These are phyloP conservation scores for Calidris pugnax DNA, from an alignment of 2,113 vertebrate species.

Conservation along the genomic window DNA sequence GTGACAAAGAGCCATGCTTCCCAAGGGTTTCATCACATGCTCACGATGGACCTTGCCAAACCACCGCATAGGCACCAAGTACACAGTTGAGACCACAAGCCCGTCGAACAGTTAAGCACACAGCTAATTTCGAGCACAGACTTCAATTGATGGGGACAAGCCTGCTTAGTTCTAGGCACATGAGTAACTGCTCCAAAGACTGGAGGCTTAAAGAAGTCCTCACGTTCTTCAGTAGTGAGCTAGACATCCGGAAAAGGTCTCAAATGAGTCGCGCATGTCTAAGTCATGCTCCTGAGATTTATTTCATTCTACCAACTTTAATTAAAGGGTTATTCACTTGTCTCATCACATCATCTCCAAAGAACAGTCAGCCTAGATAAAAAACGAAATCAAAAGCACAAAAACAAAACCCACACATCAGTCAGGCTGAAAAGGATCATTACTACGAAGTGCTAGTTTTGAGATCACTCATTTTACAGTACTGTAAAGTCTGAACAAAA, in stretches of 20 bases:
- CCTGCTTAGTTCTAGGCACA: not conserved
- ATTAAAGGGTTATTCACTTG: not conserved
- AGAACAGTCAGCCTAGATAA: not conserved
- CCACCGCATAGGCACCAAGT: not conserved
- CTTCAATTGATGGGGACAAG: not conserved
- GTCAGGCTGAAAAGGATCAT: not conserved
- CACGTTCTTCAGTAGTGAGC: not conserved
- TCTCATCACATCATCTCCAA: not conserved
- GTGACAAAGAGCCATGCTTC: not conserved
- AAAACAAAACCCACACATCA: not conserved
- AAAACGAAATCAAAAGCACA: not conserved
- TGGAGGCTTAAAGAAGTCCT: not conserved
- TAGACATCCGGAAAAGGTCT: not conserved
- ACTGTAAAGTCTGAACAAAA: not conserved
- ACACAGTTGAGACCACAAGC: not conserved
- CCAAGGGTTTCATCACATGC: not conserved
- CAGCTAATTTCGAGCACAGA: not conserved
- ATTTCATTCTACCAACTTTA: not conserved
- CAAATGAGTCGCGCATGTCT: not conserved
- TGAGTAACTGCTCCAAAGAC: not conserved
- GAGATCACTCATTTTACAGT: not conserved
- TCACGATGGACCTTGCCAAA: not conserved
- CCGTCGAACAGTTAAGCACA: conserved; percentile 14
- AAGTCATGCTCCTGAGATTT: not conserved
- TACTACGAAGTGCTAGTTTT: not conserved